Conservation (phyloP, 2,888 invertebrate species). For the Coronaproctus castanopsis region DNA sequence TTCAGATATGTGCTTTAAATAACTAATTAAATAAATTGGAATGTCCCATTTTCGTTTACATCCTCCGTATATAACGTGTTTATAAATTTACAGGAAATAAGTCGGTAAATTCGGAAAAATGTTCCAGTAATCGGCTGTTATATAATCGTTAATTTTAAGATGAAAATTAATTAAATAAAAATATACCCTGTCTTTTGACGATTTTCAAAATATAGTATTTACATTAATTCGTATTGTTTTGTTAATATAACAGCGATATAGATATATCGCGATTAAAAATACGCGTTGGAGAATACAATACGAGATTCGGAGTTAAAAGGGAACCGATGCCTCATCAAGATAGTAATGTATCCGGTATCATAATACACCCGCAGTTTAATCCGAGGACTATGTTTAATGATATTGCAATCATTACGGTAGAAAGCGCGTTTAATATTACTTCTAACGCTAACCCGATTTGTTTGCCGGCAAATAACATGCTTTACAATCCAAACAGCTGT, state of each 20-base stretch:
- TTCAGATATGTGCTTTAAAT: no score
- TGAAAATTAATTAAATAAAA: no score
- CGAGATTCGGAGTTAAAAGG: slow-evolving; percentile 39
- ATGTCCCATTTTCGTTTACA: no score
- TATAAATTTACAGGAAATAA: no score
- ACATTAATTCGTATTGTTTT: no score
- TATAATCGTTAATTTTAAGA: no score
- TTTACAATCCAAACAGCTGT: slow-evolving; percentile 31
- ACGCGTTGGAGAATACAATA: slow-evolving; percentile 68
- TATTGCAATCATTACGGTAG: slow-evolving; percentile 40
- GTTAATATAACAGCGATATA: slow-evolving; percentile 14
- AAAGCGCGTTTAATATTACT: slow-evolving; percentile 33
- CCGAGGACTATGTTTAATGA: slow-evolving; percentile 42
- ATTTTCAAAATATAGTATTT: no score
- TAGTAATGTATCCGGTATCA: slow-evolving; percentile 30
- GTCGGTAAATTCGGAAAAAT: no score
- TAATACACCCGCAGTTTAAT: slow-evolving; percentile 35
- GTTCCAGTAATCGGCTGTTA: no score
- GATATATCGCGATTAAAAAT: slow-evolving; percentile 25
- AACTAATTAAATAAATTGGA: no score
- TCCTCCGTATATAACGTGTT: no score
- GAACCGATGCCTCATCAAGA: slow-evolving; percentile 39
- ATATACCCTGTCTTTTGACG: no score
- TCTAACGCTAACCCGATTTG: slow-evolving; percentile 51
- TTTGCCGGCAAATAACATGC: slow-evolving; percentile 38